phyloP scores from a whole-genome alignment of 2,113 vertebrate species.

The Brachyhypopomus occidentalis region DNA sequence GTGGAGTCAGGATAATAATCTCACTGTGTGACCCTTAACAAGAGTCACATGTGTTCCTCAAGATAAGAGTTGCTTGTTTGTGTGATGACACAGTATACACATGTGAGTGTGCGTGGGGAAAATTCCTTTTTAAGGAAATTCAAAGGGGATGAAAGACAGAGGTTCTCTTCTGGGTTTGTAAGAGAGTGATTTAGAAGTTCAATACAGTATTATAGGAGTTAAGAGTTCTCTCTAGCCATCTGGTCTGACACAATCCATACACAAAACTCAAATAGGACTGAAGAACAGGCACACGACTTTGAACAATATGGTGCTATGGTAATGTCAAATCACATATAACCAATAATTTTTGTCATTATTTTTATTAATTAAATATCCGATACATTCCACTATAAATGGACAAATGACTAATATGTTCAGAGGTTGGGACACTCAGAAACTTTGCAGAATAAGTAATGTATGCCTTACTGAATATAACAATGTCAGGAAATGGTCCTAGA shows the following conservation, averaged over 20 bases:
- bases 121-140: no score
- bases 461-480: no score
- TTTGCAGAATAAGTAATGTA: no score
- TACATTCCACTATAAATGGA: background rate
- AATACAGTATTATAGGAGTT: background rate
- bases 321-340: background rate
- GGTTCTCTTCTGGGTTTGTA: background rate
- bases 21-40: no score
- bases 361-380: no score
- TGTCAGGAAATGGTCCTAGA: no score
- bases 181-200: background rate
- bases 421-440: background rate
- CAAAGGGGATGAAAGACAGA: no score
- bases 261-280: background rate
- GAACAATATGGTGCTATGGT: background rate
- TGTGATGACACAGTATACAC: background rate
- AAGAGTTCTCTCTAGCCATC: background rate
- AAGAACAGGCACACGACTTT: background rate
- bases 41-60: no score
- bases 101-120: no score
- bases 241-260: background rate
- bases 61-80: no score
- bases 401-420: background rate
- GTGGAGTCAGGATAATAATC: no score
- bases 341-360: background rate